Conservation (phyloP, 2,888 invertebrate species). For the Drosophila cognata region DNA sequence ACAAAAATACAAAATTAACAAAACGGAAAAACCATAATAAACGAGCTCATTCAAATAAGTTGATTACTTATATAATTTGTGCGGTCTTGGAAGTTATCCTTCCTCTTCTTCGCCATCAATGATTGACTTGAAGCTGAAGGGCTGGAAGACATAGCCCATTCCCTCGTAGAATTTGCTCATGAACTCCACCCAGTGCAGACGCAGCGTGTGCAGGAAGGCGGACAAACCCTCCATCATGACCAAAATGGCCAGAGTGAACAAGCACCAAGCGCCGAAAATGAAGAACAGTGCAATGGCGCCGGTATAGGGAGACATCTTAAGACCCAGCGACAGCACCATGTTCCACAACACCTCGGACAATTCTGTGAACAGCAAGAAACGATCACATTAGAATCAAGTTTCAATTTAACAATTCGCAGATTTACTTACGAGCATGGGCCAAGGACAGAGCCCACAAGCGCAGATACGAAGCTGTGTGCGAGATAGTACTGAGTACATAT, state of each 20-base stretch:
- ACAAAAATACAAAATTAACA: conserved; percentile 60
- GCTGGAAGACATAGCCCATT: conserved; percentile 92
- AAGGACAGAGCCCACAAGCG: conserved; percentile 98
- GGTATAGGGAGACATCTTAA: conserved; percentile 88
- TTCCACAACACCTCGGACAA: conserved; percentile 96
- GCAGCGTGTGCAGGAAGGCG: conserved; percentile 98
- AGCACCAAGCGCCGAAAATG: conserved; percentile 95
- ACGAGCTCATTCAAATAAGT: conserved; percentile 34
- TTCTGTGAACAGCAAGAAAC: conserved; percentile 86
- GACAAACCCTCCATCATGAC: conserved; percentile 99
- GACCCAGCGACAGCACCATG: conserved; percentile 94
- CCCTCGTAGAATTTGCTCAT: conserved; percentile 97
- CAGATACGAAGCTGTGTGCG: conserved; percentile 97
- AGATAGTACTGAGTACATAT: conserved; percentile 97
- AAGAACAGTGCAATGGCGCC: conserved; percentile 92
- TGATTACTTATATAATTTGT: conserved; percentile 17
- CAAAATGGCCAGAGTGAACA: conserved; percentile 96
- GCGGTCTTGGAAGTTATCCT: conserved; percentile 30
- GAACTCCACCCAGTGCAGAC: conserved; percentile 99
- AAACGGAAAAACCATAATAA: conserved; percentile 45
- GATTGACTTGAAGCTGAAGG: conserved; percentile 93
- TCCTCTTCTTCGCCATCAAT: conserved; percentile 87
- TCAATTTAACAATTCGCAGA: not conserved
- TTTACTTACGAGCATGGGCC: conserved; percentile 94
- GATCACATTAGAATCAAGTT: not conserved